These are phyloP conservation scores for Meteorus sp. DNA, from an alignment of 1,140 invertebrate species.

Conservation along the genomic window DNA sequence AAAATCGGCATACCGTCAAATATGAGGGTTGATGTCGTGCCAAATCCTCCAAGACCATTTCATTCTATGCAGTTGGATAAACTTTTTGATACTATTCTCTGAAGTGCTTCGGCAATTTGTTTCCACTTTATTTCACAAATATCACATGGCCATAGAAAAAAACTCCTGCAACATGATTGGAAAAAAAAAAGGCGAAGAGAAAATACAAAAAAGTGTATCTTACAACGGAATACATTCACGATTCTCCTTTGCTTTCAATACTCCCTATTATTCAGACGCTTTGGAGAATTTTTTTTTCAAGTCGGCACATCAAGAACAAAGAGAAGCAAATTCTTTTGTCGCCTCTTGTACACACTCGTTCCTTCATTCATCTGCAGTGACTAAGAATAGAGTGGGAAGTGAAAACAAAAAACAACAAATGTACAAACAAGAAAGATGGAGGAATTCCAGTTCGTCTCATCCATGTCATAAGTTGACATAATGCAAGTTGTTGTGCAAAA, in stretches of 20 bases:
- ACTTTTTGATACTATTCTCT: not conserved
- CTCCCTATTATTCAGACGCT: too few relatives aligned
- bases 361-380: too few relatives aligned
- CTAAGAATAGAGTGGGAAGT: too few relatives aligned
- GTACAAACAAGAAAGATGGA: not conserved
- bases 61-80: not conserved
- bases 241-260: too few relatives aligned
- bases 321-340: too few relatives aligned
- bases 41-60: slow-evolving; percentile 3
- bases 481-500: not conserved
- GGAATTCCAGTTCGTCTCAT: not conserved
- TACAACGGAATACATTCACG: too few relatives aligned
- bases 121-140: slow-evolving; percentile 7
- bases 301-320: too few relatives aligned
- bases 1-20: too few relatives aligned
- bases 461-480: not conserved
- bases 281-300: too few relatives aligned
- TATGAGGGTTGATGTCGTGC: slow-evolving; percentile 5
- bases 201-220: too few relatives aligned
- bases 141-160: slow-evolving; percentile 3
- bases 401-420: not conserved
- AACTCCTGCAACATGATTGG: not conserved
- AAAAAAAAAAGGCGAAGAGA: not conserved
- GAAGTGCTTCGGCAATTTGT: not conserved
- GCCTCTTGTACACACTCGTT: too few relatives aligned